Base-by-base conservation (phyloP, 2,797 vertebrate genomes). In the Aulostomus chinensis region DNA sequence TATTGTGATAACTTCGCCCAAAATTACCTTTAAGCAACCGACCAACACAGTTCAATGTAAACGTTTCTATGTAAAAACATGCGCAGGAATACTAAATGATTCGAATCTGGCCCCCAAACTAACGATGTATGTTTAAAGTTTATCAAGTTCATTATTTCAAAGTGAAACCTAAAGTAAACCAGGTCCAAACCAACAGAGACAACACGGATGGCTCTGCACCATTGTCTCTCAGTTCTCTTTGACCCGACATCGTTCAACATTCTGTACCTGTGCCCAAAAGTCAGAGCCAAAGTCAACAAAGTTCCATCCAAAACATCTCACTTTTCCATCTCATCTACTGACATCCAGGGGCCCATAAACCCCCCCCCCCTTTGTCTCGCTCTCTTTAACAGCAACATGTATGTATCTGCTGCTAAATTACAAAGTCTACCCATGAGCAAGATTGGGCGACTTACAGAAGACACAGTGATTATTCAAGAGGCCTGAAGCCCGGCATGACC, bases 241-340 rank as follows among this genome's bases (percentile, higher is more conserved):
- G 59, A 72, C 79, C 54, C 40, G 1, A 20, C 49, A 10, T 32
- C 10, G 41, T 71, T 68, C 74, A 71, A 81, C 47, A 78, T 59
- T 11, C 18, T 15, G 35, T 73, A 77, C 71, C 73, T 81, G 46
- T 29, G 16, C 47, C 39, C 20, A 2, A 51, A 14, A 16, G 36
- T 26, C 51, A 24, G 55, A 62, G 83, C 81, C 84, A 88, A 86
- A 80, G 65, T 76, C 78, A 88, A 86, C 77, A 86, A 13, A 35
- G 31, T 25, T 47, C 40, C 53, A 39, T 85, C 71, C 68, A 84
- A 86, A 86, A 86, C 83, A 84, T 75, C 45, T 76, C 69, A 55
- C 59, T 83, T n/a, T 83, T 82, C 78, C 80, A 83, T 67, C 51
- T 74, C 75, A 75, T 85, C 65, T 64, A 63, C 58, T 63, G 68